Conservation (phyloP, 1,140 invertebrate genomes). For the Lepidotrigona ventralis region DNA sequence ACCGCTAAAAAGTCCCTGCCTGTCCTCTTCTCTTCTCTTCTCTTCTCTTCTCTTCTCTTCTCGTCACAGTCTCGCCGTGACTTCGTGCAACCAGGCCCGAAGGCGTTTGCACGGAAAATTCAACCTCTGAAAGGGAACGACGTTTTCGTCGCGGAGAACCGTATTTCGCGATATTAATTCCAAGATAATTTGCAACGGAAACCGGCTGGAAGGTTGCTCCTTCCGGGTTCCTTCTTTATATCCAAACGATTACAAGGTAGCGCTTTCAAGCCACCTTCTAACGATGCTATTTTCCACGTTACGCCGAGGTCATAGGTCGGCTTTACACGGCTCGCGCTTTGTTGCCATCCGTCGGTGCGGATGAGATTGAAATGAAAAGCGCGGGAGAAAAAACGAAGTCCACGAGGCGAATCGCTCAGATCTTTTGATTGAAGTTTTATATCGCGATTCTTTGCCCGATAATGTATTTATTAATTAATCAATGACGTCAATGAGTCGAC, state of each 20-base stretch:
- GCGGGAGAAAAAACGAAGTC: neutral
- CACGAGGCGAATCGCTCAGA: neutral
- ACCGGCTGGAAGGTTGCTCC: constrained; percentile 11
- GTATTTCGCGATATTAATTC: constrained; percentile 33
- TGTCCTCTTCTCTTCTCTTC: neutral
- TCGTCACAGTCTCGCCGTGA: neutral
- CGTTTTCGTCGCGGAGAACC: neutral
- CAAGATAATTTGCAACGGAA: constrained; percentile 35
- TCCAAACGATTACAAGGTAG: neutral
- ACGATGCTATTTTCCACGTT: neutral
- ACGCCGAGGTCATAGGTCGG: too few species aligned
- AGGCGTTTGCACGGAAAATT: constrained; percentile 53
- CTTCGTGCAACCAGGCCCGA: constrained; percentile 19
- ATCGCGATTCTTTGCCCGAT: rapidly evolving
- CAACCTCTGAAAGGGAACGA: constrained; percentile 27
- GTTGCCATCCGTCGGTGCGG: neutral
- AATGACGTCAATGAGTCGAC: neutral
- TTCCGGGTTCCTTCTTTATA: neutral
- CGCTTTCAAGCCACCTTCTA: neutral
- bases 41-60: neutral
- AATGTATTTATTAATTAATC: neutral
- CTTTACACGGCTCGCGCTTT: neutral
- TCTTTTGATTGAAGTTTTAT: neutral
- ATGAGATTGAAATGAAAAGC: neutral
- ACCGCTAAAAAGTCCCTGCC: constrained; percentile 29